Evolutionary conservation across 2,113 vertebrate genomes (phyloP), one percentile per base, ranked within the genome.

Genomic region (Hepsetus odoe): DNA sequence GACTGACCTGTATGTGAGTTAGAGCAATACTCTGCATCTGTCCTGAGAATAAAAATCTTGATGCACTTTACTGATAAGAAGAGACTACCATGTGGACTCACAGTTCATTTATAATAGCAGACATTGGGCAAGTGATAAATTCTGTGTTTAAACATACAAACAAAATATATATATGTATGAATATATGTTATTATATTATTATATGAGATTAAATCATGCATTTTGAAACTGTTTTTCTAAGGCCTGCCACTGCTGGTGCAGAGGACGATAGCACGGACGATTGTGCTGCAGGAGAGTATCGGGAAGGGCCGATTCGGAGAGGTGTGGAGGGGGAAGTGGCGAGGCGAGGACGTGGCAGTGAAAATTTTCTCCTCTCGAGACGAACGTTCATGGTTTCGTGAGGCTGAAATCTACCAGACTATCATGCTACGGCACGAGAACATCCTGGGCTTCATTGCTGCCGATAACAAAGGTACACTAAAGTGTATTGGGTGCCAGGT

Each of bases 331-430:
- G 98, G 98, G 28, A 96, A 94, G n/a, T 99, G 97, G 98, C 94
- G 96, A 0, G 98, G 97, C 7, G 96, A 98, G 84, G 98, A 99
- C 0, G 98, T 99, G 10, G 98, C 98, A 1, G 97, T 99, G 83
- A 99, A 99, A 88, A 99, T 99, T 89, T 99, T 99, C 90, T 99
- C 96, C 74, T 97, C 98, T 32, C 91, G 96, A 78, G 96, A 99
- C 0, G 97, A 99, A 82, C 89, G 96, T 14, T 99, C 98, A 11
- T 99, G 98, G 97, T 98, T 99, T 83, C 94, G 98, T 0, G 97
- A 99, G 88, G 96, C 96, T 9, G 98, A 99, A 87, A 97, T 99
- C 76, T 99, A 98, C 76, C 98, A 99, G 92, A 99, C 98, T 0
- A 94, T 97, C 20, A 96, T 99, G 97, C 92, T 99, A 77, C 90